Conservation (phyloP, 2,113 vertebrate genomes). For the Prionailurus bengalensis region DNA sequence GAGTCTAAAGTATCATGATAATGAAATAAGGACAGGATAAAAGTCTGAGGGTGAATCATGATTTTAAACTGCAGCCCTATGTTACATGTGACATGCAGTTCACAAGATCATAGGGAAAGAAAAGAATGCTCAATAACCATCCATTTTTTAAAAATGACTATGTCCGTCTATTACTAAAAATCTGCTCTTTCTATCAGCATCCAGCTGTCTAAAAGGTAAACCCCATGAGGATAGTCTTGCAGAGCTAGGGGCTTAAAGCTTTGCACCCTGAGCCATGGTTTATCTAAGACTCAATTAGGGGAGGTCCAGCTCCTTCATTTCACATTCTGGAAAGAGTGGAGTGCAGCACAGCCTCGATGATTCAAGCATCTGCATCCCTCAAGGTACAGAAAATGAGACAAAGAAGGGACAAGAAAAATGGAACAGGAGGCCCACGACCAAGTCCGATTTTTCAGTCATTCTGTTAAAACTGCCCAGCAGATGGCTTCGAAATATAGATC, state of each 20-base stretch:
- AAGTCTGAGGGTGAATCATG: neutral
- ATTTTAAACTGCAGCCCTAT: neutral
- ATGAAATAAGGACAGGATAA: neutral
- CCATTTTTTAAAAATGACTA: neutral
- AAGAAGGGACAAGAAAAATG: neutral
- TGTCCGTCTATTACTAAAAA: neutral
- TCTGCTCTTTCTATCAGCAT: neutral
- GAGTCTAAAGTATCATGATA: neutral
- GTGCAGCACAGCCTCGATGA: neutral
- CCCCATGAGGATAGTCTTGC: neutral
- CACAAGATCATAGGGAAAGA: neutral
- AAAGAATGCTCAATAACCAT: neutral
- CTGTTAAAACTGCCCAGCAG: conserved; percentile 43
- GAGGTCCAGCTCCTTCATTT: neutral
- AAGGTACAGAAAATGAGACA: neutral
- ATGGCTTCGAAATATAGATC: conserved; percentile 53
- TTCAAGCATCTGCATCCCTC: neutral
- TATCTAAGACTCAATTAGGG: neutral
- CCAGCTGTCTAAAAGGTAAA: neutral
- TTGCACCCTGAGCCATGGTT: neutral
- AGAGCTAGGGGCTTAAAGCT: neutral
- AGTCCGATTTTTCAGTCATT: conserved; percentile 32
- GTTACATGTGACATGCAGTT: neutral
- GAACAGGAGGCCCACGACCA: neutral
- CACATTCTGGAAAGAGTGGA: neutral